These are phyloP conservation scores for Eulimnadia texana DNA, from an alignment of 1,140 invertebrate genomes.

Conservation along the genomic window DNA sequence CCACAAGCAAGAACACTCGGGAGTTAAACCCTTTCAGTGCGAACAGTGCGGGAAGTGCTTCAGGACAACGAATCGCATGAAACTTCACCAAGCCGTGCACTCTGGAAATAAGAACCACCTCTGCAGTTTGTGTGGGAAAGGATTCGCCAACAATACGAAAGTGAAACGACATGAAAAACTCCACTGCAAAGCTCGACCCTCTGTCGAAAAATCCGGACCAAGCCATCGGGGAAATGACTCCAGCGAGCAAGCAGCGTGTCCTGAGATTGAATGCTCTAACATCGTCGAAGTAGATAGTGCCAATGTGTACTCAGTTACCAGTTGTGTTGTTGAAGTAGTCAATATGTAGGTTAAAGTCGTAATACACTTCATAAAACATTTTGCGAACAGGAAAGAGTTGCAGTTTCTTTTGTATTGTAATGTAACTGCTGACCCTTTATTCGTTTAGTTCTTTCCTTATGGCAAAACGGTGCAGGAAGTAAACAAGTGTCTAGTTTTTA, in stretches of 20 bases:
- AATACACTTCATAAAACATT: too few relatives aligned
- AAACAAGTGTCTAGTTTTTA: too few relatives aligned
- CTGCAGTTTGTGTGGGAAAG: not conserved
- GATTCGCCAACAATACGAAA: not conserved
- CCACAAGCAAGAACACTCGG: constrained; percentile 9
- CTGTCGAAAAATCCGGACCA: not conserved
- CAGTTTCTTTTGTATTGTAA: too few relatives aligned
- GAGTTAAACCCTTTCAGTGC: constrained; percentile 6
- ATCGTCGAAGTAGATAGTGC: too few relatives aligned
- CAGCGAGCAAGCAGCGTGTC: not conserved
- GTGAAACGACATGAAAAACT: not conserved
- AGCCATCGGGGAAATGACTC: not conserved
- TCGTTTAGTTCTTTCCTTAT: too few relatives aligned
- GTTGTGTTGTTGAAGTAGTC: too few relatives aligned
- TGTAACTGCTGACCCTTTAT: too few relatives aligned
- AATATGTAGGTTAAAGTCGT: too few relatives aligned
- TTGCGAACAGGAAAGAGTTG: too few relatives aligned
- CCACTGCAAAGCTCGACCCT: not conserved
- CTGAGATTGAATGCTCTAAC: not conserved
- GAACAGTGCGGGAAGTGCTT: constrained; percentile 5
- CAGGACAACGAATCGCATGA: constrained; percentile 3
- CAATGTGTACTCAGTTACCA: too few relatives aligned
- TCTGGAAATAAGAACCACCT: not conserved
- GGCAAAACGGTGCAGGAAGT: too few relatives aligned
- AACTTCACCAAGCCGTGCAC: not conserved